These are phyloP conservation scores for Pteruthius melanotis DNA, from an alignment of 2,113 vertebrate genomes.

Conservation along the genomic window DNA sequence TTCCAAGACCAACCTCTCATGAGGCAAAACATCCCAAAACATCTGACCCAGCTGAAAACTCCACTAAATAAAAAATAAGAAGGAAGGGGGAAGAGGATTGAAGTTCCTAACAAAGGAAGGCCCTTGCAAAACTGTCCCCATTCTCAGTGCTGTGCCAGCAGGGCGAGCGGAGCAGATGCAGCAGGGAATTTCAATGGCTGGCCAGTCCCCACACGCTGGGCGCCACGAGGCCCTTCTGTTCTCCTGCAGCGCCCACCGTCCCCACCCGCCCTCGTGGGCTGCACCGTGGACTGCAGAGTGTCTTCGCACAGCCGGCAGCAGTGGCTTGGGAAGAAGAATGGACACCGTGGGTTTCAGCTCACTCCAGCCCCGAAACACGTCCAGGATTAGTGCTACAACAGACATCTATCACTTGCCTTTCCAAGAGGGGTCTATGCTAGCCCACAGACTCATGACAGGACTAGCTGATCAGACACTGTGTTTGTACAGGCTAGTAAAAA, in stretches of 20 bases:
- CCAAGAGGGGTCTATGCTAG: neutral
- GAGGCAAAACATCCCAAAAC: neutral
- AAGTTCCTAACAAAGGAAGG: conserved; percentile 41
- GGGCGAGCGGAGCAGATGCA: neutral
- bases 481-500: neutral
- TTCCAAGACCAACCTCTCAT: neutral
- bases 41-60: neutral
- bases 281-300: neutral
- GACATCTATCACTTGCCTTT: neutral
- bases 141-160: rapidly evolving
- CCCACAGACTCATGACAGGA: neutral
- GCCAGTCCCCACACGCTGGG: neutral
- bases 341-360: neutral
- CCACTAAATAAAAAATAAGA: neutral
- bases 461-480: neutral
- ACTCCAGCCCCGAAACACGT: neutral
- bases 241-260: neutral
- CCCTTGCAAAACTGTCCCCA: neutral
- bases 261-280: neutral
- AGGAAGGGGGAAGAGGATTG: neutral
- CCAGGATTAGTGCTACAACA: neutral
- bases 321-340: neutral
- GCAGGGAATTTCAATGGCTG: conserved; percentile 35
- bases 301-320: rapidly evolving
- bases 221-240: conserved; percentile 35